Percentiles rank a stretch among this genome's conserved stretches.
Evolutionary conservation across 2,797 vertebrate genomes (phyloP).

Genomic region (Phrynocephalus guinanensis): DNA sequence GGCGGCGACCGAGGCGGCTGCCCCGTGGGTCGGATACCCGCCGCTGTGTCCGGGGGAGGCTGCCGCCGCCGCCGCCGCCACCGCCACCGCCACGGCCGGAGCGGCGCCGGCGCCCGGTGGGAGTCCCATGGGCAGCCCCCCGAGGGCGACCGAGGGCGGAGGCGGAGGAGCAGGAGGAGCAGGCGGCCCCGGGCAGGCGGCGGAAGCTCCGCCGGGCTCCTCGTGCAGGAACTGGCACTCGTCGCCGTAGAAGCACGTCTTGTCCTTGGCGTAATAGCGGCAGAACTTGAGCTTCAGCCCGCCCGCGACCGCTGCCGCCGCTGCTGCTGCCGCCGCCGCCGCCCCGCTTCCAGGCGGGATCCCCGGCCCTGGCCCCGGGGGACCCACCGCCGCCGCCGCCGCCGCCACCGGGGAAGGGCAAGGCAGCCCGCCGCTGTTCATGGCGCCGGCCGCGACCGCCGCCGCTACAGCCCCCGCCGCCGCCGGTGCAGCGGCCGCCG

Average conservation of each 20-base stretch:
- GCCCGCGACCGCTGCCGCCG: slow-evolving; percentile 84
- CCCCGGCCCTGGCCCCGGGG: slow-evolving; percentile 82
- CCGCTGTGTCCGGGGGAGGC: slow-evolving; percentile 71
- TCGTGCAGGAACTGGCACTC: slow-evolving; percentile 98
- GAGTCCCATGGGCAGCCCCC: slow-evolving; percentile 78
- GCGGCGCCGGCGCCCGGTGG: slow-evolving; percentile 52
- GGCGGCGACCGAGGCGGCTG: slow-evolving; percentile 54
- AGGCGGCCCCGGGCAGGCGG: slow-evolving; percentile 77
- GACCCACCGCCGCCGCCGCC: slow-evolving; percentile 72
- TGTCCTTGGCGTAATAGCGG: slow-evolving; percentile 97
- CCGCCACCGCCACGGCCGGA: slow-evolving; percentile 71
- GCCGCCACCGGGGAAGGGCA: slow-evolving; percentile 78
- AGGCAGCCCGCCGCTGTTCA: slow-evolving; percentile 80
- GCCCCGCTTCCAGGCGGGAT: slow-evolving; percentile 82
- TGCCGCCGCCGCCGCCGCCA: slow-evolving; percentile 43
- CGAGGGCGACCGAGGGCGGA: slow-evolving; percentile 81
- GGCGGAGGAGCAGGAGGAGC: slow-evolving; percentile 83
- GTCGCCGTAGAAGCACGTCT: slow-evolving; percentile 98
- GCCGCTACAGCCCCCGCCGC: slow-evolving; percentile 72
- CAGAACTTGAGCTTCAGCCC: slow-evolving; percentile 95
- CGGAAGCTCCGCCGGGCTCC: slow-evolving; percentile 86
- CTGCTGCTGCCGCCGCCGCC: slow-evolving; percentile 84
- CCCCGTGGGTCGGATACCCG: slow-evolving; percentile 44
- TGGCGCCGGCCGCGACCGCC: slow-evolving; percentile 76
- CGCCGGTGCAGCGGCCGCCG: slow-evolving; percentile 75